Percentiles rank a stretch among this genome's conserved stretches.
These are phyloP conservation scores for Chunga burmeisteri DNA, from an alignment of 2,113 vertebrate species.

Conservation along the genomic window DNA sequence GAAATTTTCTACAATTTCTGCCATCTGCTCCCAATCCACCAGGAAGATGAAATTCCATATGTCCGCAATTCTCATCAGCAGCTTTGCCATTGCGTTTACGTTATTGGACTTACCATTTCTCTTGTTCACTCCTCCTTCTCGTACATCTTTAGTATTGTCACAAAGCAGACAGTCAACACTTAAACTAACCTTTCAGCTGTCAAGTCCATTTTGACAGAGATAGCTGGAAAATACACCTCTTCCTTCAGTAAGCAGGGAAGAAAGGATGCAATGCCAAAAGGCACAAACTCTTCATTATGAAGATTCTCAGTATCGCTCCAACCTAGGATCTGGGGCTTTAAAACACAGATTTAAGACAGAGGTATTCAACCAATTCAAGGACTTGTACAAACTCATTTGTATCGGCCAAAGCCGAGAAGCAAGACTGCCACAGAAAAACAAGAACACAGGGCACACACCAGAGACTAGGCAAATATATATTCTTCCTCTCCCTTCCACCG, in stretches of 20 bases:
- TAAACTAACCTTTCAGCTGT: not conserved
- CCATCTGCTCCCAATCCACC: accelerated
- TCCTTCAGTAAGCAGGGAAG: not conserved
- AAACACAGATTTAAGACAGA: not conserved
- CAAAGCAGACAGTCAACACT: not conserved
- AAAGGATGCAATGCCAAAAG: not conserved
- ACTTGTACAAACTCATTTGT: not conserved
- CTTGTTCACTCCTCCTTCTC: not conserved
- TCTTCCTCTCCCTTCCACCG: not conserved
- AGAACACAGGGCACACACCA: not conserved
- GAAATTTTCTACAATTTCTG: not conserved
- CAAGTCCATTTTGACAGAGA: not conserved
- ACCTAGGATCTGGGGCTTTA: not conserved
- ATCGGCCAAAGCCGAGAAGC: not conserved
- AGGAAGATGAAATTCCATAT: not conserved
- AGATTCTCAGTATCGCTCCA: not conserved
- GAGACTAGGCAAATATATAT: not conserved
- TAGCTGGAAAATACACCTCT: not conserved
- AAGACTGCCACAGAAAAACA: not conserved
- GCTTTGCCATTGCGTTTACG: not conserved
- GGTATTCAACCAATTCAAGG: not conserved
- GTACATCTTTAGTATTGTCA: not conserved
- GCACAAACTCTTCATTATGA: not conserved
- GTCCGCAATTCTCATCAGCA: not conserved
- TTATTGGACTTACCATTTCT: not conserved